Evolutionary conservation across 1,140 invertebrate species (phyloP).

Genomic region (Daktulosphaira vitifoliae): DNA sequence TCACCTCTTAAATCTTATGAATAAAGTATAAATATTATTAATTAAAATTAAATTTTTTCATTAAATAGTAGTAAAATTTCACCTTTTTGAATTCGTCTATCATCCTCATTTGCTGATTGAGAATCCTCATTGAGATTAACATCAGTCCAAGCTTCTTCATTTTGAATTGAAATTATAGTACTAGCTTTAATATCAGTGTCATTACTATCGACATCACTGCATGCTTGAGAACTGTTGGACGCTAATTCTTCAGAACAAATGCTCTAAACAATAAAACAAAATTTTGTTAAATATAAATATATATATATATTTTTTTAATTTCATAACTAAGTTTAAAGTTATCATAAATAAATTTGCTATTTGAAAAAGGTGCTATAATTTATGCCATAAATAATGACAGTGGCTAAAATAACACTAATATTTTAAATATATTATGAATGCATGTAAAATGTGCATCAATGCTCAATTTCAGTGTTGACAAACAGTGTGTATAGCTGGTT

Average conservation of each 20-base stretch:
- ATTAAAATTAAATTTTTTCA: too few species aligned
- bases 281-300: not conserved
- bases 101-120: constrained; percentile 49
- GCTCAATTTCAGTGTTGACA: constrained; percentile 1
- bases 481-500: constrained; percentile 15
- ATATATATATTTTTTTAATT: not conserved
- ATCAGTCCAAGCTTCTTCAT: constrained; percentile 82
- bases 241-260: constrained; percentile 31
- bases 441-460: constrained; percentile 4
- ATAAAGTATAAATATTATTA: too few species aligned
- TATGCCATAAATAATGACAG: not conserved
- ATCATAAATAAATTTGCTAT: not conserved
- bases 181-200: constrained; percentile 39
- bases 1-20: constrained; percentile 48
- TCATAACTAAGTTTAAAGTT: not conserved
- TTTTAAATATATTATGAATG: not conserved
- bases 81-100: constrained; percentile 42
- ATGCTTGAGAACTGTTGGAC: constrained; percentile 30
- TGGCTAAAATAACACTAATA: not conserved
- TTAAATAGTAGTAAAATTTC: too few species aligned
- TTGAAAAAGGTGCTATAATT: not conserved
- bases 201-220: constrained; percentile 40
- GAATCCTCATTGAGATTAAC: constrained; percentile 75
- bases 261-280: constrained; percentile 15
- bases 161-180: constrained; percentile 48